phyloP scores from a whole-genome alignment of 1,140 invertebrate genomes.

The Solenopsis invicta region DNA sequence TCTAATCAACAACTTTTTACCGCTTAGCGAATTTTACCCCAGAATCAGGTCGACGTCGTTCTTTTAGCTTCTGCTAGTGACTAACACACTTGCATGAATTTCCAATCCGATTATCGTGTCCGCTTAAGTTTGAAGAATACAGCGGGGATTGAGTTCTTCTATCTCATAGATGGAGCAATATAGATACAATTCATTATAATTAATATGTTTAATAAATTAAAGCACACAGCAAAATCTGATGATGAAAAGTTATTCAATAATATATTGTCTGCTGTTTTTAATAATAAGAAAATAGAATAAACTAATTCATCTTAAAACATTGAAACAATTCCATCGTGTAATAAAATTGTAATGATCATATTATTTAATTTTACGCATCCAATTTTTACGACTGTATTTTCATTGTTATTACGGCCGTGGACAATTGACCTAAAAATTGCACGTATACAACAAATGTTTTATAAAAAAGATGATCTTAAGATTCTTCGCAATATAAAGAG shows the following conservation, averaged over 20 bases:
- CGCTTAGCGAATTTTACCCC: conserved; percentile 67
- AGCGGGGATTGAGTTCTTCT: neutral
- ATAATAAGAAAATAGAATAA: neutral
- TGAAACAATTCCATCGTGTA: neutral
- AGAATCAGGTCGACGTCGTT: conserved; percentile 42
- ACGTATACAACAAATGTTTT: conserved; percentile 2
- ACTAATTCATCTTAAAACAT: neutral
- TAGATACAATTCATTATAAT: conserved; percentile 6
- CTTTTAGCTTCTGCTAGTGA: conserved; percentile 46
- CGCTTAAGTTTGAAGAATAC: conserved; percentile 6
- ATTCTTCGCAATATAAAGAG: conserved; percentile 26
- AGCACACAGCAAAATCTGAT: neutral
- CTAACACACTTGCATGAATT: conserved; percentile 42
- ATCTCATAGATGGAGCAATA: neutral
- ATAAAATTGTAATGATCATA: neutral
- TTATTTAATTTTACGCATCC: neutral
- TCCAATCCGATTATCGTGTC: conserved; percentile 39
- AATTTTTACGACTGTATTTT: neutral
- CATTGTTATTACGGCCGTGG: no score
- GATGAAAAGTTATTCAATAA: neutral
- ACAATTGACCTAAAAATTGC: neutral
- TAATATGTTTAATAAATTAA: neutral
- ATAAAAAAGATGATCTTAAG: conserved; percentile 27
- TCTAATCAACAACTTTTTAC: conserved; percentile 74
- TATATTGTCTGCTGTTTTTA: neutral